Evolutionary conservation across 2,113 vertebrate species (phyloP).

Genomic region (Struthidea cinerea): DNA sequence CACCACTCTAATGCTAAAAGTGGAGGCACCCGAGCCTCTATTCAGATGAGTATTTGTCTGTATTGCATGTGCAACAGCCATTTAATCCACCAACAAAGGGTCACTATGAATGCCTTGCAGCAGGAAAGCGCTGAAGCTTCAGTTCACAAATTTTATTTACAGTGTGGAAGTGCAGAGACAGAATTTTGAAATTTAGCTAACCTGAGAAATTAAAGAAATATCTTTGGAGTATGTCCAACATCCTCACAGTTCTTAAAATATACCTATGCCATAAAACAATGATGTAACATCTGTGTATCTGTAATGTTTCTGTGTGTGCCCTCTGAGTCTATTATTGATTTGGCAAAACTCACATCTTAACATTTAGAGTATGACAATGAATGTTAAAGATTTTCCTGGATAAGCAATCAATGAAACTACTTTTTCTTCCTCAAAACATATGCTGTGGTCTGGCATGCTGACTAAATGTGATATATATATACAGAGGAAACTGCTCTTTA

Average conservation of each 20-base stretch:
- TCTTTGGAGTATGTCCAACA: neutral
- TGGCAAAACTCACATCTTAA: neutral
- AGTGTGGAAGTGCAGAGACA: neutral
- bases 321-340: neutral
- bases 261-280: neutral
- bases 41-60: neutral
- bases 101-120: neutral
- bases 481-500: neutral
- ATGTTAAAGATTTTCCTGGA: neutral
- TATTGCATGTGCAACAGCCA: neutral
- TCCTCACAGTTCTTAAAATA: neutral
- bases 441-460: neutral
- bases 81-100: conserved; percentile 11
- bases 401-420: neutral
- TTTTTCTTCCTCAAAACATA: neutral
- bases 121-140: neutral
- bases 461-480: neutral
- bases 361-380: neutral
- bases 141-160: neutral
- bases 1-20: neutral
- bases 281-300: neutral
- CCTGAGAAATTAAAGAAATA: neutral
- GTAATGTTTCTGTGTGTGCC: neutral
- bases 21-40: neutral
- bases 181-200: neutral